Evolutionary conservation across 1,140 invertebrate genomes (phyloP).

Genomic region (Neuroterus valhalla): DNA sequence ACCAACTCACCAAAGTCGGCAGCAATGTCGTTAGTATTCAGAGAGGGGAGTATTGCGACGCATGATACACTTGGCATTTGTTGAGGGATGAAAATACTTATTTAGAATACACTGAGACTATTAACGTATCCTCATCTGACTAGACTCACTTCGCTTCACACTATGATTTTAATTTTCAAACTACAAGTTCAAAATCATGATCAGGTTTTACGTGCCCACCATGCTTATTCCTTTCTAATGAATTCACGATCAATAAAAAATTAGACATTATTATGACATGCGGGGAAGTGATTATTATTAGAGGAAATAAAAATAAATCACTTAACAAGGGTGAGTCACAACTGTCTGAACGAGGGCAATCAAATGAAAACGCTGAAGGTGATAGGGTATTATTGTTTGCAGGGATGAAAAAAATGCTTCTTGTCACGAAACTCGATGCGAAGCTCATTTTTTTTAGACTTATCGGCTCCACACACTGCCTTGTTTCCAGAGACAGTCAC

Average conservation of each 20-base stretch:
- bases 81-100: conserved; percentile 41
- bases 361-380: no score
- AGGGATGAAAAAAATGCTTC: neutral
- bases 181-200: neutral
- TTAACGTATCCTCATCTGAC: neutral
- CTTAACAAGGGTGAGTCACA: neutral
- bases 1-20: conserved; percentile 36
- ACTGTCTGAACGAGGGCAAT: neutral
- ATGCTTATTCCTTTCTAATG: neutral
- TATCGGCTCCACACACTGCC: neutral
- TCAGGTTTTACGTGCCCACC: neutral
- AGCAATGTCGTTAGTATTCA: conserved; percentile 47
- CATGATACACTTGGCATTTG: conserved; percentile 35
- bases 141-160: neutral
- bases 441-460: neutral
- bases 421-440: neutral
- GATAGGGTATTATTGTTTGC: neutral
- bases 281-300: no score
- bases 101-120: conserved; percentile 37
- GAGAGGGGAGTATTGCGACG: conserved; percentile 10
- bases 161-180: conserved; percentile 45
- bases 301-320: no score
- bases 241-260: no score
- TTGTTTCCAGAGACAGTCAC: neutral
- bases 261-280: no score